These are phyloP conservation scores for Buceros bicornis DNA, from an alignment of 2,797 vertebrate genomes.

Conservation along the genomic window DNA sequence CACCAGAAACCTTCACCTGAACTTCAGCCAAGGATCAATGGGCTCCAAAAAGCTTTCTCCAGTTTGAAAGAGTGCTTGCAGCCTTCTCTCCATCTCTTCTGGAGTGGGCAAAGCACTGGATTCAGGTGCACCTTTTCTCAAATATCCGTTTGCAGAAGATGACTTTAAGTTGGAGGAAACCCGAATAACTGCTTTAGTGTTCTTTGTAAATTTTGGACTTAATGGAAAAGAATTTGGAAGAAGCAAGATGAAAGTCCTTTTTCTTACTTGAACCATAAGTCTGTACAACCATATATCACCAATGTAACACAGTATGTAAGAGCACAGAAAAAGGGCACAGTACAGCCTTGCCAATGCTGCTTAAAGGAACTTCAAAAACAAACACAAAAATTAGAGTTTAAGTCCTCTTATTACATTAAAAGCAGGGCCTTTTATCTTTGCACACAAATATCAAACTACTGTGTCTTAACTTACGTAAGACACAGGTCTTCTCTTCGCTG, in stretches of 20 bases:
- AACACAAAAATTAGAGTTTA: not conserved
- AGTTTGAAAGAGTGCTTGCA: not conserved
- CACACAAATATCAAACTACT: not conserved
- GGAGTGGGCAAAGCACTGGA: not conserved
- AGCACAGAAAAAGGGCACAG: not conserved
- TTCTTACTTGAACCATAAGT: not conserved
- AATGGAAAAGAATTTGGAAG: not conserved
- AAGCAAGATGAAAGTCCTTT: not conserved
- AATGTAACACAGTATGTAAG: accelerated
- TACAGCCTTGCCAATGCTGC: not conserved
- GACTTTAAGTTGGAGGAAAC: not conserved
- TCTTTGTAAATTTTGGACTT: not conserved
- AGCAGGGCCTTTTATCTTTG: not conserved
- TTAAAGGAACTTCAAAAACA: not conserved
- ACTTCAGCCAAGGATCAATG: not conserved
- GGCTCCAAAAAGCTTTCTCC: not conserved
- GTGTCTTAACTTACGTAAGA: not conserved
- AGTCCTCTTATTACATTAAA: not conserved
- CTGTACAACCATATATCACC: not conserved
- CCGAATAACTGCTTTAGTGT: not conserved
- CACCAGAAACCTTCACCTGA: not conserved
- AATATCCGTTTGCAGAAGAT: not conserved
- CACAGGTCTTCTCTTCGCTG: not conserved
- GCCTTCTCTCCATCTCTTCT: not conserved
- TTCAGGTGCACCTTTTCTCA: not conserved